Conservation (phyloP, 2,888 invertebrate genomes). For the Athrips mouffetella region DNA sequence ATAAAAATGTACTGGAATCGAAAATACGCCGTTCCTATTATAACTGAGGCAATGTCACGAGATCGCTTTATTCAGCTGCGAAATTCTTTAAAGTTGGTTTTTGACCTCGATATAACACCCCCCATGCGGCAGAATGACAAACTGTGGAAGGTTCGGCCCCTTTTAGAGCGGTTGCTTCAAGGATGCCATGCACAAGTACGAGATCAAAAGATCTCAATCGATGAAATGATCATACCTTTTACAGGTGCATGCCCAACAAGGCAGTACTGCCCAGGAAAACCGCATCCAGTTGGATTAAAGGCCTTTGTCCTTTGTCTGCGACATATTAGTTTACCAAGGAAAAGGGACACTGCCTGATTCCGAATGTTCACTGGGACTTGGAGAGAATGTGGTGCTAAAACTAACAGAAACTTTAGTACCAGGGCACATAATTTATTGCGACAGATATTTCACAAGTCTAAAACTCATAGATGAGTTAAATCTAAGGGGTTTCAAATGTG, state of each 20-base stretch:
- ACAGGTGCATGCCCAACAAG: constrained; percentile 18
- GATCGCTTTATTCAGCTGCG: constrained; percentile 12
- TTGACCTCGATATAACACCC: constrained; percentile 18
- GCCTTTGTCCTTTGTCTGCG: constrained; percentile 19
- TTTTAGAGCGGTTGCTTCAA: constrained; percentile 15
- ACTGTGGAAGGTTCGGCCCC: constrained; percentile 23
- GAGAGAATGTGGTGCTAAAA: constrained; percentile 14
- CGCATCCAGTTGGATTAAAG: constrained; percentile 22
- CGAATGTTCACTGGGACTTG: constrained; percentile 2
- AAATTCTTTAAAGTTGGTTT: constrained; percentile 20
- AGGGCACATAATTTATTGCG: constrained; percentile 21
- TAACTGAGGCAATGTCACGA: constrained; percentile 16
- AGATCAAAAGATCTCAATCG: constrained; percentile 18
- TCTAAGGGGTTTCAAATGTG: constrained; percentile 8
- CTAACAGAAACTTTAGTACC: constrained; percentile 17
- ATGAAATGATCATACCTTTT: constrained; percentile 18
- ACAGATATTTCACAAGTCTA: constrained; percentile 18
- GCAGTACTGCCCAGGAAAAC: constrained; percentile 21
- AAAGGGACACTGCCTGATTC: constrained; percentile 13
- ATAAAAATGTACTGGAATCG: constrained; percentile 18
- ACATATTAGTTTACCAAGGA: constrained; percentile 23
- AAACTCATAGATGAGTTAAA: constrained; percentile 10
- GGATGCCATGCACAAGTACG: constrained; percentile 14
- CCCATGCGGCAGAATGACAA: constrained; percentile 17
- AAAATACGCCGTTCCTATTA: constrained; percentile 18